phyloP scores from a whole-genome alignment of 1,140 invertebrate genomes.

The Meloidogyne floridensis region DNA sequence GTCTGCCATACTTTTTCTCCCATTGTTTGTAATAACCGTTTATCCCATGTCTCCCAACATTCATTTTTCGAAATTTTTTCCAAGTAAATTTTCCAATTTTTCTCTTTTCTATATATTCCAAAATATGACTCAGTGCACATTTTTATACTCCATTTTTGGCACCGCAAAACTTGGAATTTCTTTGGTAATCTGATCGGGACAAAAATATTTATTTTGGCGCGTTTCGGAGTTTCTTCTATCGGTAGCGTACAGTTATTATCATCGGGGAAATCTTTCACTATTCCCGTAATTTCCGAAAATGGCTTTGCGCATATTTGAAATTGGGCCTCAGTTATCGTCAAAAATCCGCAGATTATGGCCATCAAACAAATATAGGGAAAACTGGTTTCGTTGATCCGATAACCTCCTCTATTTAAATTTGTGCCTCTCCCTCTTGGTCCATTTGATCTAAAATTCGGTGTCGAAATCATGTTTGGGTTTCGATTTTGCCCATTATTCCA shows the following conservation, averaged over 20 bases:
- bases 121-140: too few relatives aligned
- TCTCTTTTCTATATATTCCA: background rate
- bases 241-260: constrained; percentile 14
- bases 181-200: background rate
- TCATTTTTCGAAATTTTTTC: background rate
- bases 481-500: too few relatives aligned
- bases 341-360: background rate
- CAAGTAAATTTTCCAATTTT: background rate
- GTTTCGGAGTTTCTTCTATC: background rate
- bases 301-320: too few relatives aligned
- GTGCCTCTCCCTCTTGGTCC: background rate
- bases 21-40: background rate
- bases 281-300: background rate
- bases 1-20: background rate
- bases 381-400: background rate
- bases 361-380: background rate
- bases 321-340: too few relatives aligned
- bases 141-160: background rate
- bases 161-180: background rate
- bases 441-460: too few relatives aligned
- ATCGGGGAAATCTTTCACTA: background rate
- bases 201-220: background rate
- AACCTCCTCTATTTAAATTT: background rate
- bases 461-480: background rate
- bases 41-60: background rate